Evolutionary conservation across 2,797 vertebrate genomes (phyloP).

Genomic region (Sorex maritimensis): DNA sequence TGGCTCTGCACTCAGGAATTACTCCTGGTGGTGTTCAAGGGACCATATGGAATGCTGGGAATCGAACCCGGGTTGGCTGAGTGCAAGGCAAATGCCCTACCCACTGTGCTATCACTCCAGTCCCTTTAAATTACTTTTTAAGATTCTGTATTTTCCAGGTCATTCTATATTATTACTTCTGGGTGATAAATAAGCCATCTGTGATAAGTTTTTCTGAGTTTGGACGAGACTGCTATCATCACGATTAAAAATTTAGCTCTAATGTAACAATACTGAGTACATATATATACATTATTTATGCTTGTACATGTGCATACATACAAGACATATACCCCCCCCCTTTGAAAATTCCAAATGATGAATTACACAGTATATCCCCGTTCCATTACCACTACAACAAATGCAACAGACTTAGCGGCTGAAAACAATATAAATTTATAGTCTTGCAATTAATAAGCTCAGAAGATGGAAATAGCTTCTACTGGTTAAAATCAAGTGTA

Average conservation of each 20-base stretch:
- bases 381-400: background rate
- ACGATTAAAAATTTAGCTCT: conserved; percentile 49
- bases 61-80: too few species aligned
- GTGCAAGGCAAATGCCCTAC: too few species aligned
- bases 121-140: background rate
- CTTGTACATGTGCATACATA: background rate
- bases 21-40: too few species aligned
- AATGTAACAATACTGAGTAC: background rate
- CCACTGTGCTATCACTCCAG: too few species aligned
- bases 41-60: too few species aligned
- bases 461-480: conserved; percentile 37
- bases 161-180: background rate
- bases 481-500: background rate
- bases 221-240: conserved; percentile 1
- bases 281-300: background rate
- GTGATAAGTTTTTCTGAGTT: conserved; percentile 59
- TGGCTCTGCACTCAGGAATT: too few species aligned
- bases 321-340: background rate
- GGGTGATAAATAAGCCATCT: conserved; percentile 1
- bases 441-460: background rate
- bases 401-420: background rate
- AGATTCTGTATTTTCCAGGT: conserved; percentile 25
- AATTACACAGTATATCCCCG: background rate
- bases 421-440: conserved; percentile 18
- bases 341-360: conserved; percentile 25